Evolutionary conservation across 1,140 invertebrate genomes (phyloP), one percentile per base, ranked within the genome.

Genomic region (Temnothorax longispinosus): DNA sequence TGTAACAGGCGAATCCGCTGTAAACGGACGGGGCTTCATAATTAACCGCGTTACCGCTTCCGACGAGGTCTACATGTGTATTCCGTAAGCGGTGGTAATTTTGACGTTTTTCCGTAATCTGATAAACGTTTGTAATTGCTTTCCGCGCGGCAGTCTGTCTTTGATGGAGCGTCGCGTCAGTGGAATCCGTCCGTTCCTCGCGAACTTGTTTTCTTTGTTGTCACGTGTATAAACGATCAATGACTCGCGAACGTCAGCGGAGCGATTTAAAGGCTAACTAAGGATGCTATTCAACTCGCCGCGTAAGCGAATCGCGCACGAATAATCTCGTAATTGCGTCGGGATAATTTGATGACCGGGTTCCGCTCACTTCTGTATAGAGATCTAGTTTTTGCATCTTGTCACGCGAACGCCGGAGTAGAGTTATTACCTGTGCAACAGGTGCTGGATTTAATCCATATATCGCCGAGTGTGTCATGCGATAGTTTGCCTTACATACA

Each of bases 61-160:
- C 89, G 77, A 90, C 78, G 69, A 67, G 52, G 35, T n/a, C 56
- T 52, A 11, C 41, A 44, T 64, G 56, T 71, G 82, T 62, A 81
- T 67, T 47, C 64, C 47, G 75, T 85, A 67, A 76, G 65, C 69
- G 86, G 62, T 32, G 77, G 86, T 90, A 88, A 93, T 77, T 72
- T 85, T 60, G 89, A 87, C 69, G 60, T 62, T 91, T 87, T 89
- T 82, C 87, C 65, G 71, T 88, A 90, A 92, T 93, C 88, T 91
- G 91, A 92, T 92, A 91, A 93, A 87, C 67, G 76, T 90, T 93
- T 92, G 0, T 6, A 92, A 94, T 93, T 93, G 86, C 72, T 54
- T 47, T 35, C 32, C 78, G 58, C 4, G 18, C 41, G 54, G 44
- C 18, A 27, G 27, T 21, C 13, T 18, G 13, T 18, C 38, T 50